Base-by-base conservation (phyloP, 2,888 invertebrate species). In the Empis livida region DNA sequence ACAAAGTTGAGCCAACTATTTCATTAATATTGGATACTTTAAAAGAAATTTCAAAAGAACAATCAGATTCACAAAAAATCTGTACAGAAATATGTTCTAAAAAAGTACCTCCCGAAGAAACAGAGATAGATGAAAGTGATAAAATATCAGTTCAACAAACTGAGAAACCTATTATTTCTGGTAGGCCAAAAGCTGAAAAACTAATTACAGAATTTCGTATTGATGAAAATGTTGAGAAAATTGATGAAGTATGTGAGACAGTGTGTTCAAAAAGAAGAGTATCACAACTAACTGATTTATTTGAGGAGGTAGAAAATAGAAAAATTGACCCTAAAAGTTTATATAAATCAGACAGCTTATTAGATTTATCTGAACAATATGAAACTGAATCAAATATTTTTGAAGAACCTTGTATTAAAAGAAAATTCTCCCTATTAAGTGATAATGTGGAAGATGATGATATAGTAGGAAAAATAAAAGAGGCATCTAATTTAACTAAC, bases 221-320 rank as follows among this genome's bases (percentile, higher is more conserved):
- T 11, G 49, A 53, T 47, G 42, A 53, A 45, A 45, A 46, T 39
- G 37, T 51, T 16, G 48, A 49, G 44, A 42, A 42, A 31, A 52
- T 54, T 38, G 45, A 56, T 46, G 53, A 51, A 14, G 45, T 54
- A 17, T 56, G 52, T 42, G 56, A 56, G 44, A 43, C 46, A 5
- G 46, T 50, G 10, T 52, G 53, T 30, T 43, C 38, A n/a, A 53
- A 52, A 44, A 45, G 43, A 17, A 51, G 47, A 27, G 51, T 54
- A 2, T 46, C 46, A 3, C 15, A 46, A 16, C 17, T 51, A 16
- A 49, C 46, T 14, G 51, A 51, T 27, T 31, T 50, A 10, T 50
- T 55, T 41, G 54, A 56, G 31, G 52, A 53, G 8, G 8, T 9
- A 27, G 53, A 54, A 43, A 53, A 52, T 17, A 57, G 60, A 16